Conservation (phyloP, 2,113 vertebrate genomes). For the Anarrhichthys ocellatus region DNA sequence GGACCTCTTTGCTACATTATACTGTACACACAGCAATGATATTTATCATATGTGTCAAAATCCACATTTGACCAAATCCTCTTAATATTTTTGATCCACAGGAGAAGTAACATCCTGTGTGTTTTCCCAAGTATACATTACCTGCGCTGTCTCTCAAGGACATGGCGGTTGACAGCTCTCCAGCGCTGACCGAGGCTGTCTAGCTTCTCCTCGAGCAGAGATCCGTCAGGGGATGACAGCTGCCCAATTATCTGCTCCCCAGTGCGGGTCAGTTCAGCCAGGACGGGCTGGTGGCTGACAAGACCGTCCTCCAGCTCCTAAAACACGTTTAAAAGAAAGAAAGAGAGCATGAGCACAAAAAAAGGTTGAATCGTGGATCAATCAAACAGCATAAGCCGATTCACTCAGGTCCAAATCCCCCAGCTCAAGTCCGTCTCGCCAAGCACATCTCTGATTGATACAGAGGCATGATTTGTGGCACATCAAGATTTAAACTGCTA, state of each 20-base stretch:
- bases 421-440: conserved; percentile 23
- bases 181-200: conserved; percentile 86
- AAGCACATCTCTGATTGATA: conserved; percentile 55
- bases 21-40: conserved; percentile 7
- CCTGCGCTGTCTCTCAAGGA: conserved; percentile 88
- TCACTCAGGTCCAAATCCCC: conserved; percentile 42
- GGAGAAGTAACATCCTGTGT: not conserved
- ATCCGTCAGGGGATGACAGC: conserved; percentile 86
- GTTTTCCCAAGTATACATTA: conserved; percentile 64
- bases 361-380: conserved; percentile 17
- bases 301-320: conserved; percentile 94
- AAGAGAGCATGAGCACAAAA: not conserved
- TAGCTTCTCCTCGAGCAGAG: conserved; percentile 91
- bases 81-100: not conserved
- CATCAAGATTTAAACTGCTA: conserved; percentile 58
- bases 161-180: conserved; percentile 78
- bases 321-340: not conserved
- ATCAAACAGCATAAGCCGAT: conserved; percentile 30
- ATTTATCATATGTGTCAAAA: not conserved
- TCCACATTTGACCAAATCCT: not conserved
- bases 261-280: conserved; percentile 83
- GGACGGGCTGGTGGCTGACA: conserved; percentile 83
- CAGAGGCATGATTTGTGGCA: conserved; percentile 39
- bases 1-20: conserved; percentile 12
- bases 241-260: conserved; percentile 90